Conservation (phyloP, 2,888 invertebrate genomes). For the Ochropacha duplaris region DNA sequence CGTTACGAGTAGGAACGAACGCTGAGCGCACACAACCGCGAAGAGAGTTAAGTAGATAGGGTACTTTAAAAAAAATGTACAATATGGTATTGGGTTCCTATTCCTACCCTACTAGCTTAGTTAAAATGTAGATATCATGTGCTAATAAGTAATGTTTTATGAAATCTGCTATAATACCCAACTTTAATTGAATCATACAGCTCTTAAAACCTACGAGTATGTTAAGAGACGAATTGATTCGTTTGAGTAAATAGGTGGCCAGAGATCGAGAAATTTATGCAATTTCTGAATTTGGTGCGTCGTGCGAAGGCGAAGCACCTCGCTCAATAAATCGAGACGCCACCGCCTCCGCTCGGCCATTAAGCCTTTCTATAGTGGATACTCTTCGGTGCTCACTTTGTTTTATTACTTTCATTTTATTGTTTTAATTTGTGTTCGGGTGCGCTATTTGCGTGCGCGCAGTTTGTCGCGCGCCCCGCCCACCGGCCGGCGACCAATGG, state of each 20-base stretch:
- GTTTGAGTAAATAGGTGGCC: conserved; percentile 9
- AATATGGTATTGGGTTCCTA: background rate
- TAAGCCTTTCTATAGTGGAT: conserved; percentile 75
- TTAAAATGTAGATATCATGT: no score
- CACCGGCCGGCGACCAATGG: conserved; percentile 69
- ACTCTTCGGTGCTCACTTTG: conserved; percentile 74
- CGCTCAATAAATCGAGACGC: conserved; percentile 67
- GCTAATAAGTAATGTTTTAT: background rate
- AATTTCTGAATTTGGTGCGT: conserved; percentile 35
- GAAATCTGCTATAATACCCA: background rate
- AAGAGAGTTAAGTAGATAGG: conserved; percentile 29
- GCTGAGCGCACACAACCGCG: conserved; percentile 61
- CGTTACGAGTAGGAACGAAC: conserved; percentile 65
- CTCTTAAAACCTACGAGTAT: background rate
- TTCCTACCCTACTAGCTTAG: no score
- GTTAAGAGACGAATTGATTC: background rate
- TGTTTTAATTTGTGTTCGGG: conserved; percentile 82
- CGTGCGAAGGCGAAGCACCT: conserved; percentile 38
- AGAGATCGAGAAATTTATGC: conserved; percentile 14
- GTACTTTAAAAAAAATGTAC: background rate
- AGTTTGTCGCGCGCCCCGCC: conserved; percentile 75
- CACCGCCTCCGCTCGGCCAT: conserved; percentile 75
- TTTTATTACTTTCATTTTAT: conserved; percentile 82
- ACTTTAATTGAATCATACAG: background rate
- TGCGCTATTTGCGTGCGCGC: conserved; percentile 83